Percentiles rank a stretch among this genome's conserved stretches.
Evolutionary conservation across 2,113 vertebrate species (phyloP).

Genomic region (Channa argus): DNA sequence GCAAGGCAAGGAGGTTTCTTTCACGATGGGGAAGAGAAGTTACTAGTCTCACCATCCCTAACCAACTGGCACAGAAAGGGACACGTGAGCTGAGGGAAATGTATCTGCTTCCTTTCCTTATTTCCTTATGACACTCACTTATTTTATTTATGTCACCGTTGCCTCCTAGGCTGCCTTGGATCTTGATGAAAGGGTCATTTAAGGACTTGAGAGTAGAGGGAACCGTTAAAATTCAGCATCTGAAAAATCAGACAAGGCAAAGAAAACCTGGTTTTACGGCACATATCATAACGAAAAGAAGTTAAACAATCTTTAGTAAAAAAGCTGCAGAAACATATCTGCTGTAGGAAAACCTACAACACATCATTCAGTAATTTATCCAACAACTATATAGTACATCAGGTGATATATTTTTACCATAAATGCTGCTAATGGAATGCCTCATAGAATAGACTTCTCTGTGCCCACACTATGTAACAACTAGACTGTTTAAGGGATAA

Average conservation of each 20-base stretch:
- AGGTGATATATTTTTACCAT: too few species aligned
- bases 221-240: slow-evolving; percentile 74
- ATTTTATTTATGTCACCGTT: slow-evolving; percentile 27
- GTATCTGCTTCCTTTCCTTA: slow-evolving; percentile 31
- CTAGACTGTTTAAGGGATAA: too few species aligned
- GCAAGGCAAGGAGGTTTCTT: slow-evolving; percentile 45
- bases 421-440: too few species aligned
- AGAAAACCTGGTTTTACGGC: slow-evolving; percentile 4
- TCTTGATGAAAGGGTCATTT: slow-evolving; percentile 66
- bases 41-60: slow-evolving; percentile 83
- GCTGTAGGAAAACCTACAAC: too few species aligned
- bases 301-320: background rate
- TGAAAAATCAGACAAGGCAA: slow-evolving; percentile 60
- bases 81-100: slow-evolving; percentile 49
- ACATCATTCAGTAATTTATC: too few species aligned
- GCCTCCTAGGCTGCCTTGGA: slow-evolving; percentile 62
- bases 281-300: background rate
- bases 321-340: background rate
- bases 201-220: slow-evolving; percentile 49
- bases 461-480: too few species aligned
- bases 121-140: slow-evolving; percentile 30
- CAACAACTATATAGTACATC: too few species aligned
- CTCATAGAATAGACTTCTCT: too few species aligned
- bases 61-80: slow-evolving; percentile 51
- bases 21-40: slow-evolving; percentile 59